Evolutionary conservation across 1,140 invertebrate genomes (phyloP), one percentile per base, ranked within the genome.

Genomic region (Eufriesea mexicana): DNA sequence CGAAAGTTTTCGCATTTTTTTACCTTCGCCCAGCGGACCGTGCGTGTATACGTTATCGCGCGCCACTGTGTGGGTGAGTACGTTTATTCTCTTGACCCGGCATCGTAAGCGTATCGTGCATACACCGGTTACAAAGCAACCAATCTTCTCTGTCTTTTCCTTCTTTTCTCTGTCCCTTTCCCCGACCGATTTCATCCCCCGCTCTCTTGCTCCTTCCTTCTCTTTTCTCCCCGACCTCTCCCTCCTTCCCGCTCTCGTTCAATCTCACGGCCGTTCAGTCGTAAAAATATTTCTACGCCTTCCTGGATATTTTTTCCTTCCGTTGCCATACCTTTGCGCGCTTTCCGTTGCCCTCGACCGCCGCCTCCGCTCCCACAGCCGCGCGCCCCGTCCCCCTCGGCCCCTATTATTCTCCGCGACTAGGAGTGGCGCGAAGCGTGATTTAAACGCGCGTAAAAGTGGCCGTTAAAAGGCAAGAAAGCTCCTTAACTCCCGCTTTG

Each of bases 391-490:
- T 6, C 54, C 23, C n/a, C n/a, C n/a, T n/a, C n/a, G n/a, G 35
- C 35, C 18, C 61, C 70, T 70, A 64, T 87, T 86, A 82, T 88
- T 87, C 79, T 59, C 67, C 25, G 35, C 61, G 84, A 59, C 66
- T 49, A 85, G 74, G 72, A 79, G 76, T 57, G 84, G 75, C 59
- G 81, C 92, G 85, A 92, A 92, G 91, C 91, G 92, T 93, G 93
- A 94, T 94, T 94, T 93, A 94, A 94, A 89, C 90, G 91, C 89
- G 88, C 93, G 90, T 94, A 94, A 94, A 94, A 94, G 59, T 83
- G 90, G 83, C 90, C 92, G 93, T 94, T 94, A 94, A 94, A 94
- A 92, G 79, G 80, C 94, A 92, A 93, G 93, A 94, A 94, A 94
- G 91, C 92, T 94, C 91, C 93, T 94, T 93, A 93, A 89, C 91